Evolutionary conservation across 1,140 invertebrate species (phyloP).

Genomic region (Oscheius sp.): DNA sequence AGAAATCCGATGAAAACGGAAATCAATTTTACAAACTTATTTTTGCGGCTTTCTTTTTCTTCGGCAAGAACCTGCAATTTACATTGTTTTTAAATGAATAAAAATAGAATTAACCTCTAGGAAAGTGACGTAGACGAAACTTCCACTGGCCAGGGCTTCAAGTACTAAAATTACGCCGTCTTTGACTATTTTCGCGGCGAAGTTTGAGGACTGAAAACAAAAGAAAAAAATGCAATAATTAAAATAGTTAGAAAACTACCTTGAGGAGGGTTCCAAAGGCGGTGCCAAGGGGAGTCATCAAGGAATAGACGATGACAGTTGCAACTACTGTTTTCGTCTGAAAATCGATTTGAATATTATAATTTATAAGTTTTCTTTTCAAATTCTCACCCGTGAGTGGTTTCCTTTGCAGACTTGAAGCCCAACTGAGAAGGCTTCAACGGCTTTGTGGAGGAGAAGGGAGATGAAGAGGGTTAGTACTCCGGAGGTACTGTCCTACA

Average conservation of each 20-base stretch:
- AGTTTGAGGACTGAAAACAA: constrained; percentile 34
- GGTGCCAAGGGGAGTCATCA: constrained; percentile 54
- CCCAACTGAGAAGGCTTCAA: constrained; percentile 55
- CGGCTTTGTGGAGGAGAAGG: constrained; percentile 55
- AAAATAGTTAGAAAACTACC: background rate
- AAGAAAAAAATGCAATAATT: too few relatives aligned
- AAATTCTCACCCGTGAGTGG: constrained; percentile 11
- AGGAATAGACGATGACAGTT: constrained; percentile 51
- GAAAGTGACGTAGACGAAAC: constrained; percentile 50
- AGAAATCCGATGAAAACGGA: constrained; percentile 54
- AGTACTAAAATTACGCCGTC: constrained; percentile 50
- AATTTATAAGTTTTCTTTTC: too few relatives aligned
- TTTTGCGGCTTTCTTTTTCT: constrained; percentile 52
- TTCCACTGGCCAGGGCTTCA: constrained; percentile 32
- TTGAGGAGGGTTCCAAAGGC: constrained; percentile 44
- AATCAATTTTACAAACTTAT: constrained; percentile 49
- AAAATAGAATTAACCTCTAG: constrained; percentile 12
- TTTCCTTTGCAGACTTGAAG: constrained; percentile 47
- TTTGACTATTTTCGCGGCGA: constrained; percentile 37
- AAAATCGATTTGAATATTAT: background rate
- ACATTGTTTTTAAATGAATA: background rate
- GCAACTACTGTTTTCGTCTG: constrained; percentile 34
- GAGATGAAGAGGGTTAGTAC: constrained; percentile 55
- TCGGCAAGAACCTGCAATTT: constrained; percentile 39
- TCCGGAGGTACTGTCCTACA: constrained; percentile 41